Evolutionary conservation across 92 coral and sea anemone species (phyloP), one percentile per base, ranked within the genome.

Genomic region (Meandrina meandrites): DNA sequence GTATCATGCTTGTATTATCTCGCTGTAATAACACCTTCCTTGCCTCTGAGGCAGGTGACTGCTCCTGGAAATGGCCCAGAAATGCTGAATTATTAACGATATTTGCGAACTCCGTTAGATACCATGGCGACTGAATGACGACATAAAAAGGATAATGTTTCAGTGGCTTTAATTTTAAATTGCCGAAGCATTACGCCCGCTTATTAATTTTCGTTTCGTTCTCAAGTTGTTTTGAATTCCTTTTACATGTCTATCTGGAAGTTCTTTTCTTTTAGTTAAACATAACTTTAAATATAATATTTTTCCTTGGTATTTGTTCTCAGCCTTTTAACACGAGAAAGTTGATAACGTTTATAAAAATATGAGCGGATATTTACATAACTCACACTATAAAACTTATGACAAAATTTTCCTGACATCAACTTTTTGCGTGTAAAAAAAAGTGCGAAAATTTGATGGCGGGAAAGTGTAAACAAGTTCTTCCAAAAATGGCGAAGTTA

Each of bases 31-130:
- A 36, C 76, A 16, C 40, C 76, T 81, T 45, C 75, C 50, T 51
- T 62, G n/a, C 24, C 10, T 17, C 27, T 34, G 9, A 28, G 12
- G 45, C 82, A 62, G 82, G 88, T 84, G 80, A 50, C 16, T 82
- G 32, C 24, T n/a, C 64, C 75, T 62, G 64, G 82, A 64, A 77
- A 64, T 76, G 88, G 68, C 81, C 88, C 88, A 76, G 14, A 85
- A 85, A 42, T 76, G 79, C 51, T 85, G 32, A 85, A 85, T 85
- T 76, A 85, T 85, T 85, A 76, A 85, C 76, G 37, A 50, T 64
- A 76, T 85, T 85, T 45, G n/a, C 72, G 30, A 22, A 85, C 14
- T 13, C 82, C 76, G 76, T 76, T 78, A 60, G 76, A 77, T 37
- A 81, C 67, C 67, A 84, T 84, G 71, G 37, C 22, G 82, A 77